phyloP scores from a whole-genome alignment of 2,888 invertebrate genomes.

The Diloba caeruleocephala region DNA sequence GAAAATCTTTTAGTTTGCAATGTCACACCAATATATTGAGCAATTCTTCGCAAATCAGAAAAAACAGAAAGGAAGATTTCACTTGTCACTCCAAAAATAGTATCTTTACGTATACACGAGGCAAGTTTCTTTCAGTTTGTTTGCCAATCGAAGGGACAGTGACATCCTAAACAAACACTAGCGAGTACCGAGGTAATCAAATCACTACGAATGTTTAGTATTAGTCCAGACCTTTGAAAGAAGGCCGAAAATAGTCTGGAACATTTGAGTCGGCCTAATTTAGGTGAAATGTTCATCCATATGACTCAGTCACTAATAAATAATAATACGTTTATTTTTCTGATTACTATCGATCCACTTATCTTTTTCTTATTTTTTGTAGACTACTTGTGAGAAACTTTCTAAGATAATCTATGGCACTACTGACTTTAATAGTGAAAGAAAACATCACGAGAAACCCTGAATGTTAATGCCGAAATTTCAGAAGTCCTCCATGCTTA shows the following conservation, averaged over 20 bases:
- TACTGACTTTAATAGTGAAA: too few species aligned
- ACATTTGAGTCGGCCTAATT: conserved; percentile 3
- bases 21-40: neutral
- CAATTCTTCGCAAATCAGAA: neutral
- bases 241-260: conserved; percentile 11
- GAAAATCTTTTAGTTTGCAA: too few species aligned
- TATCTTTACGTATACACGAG: conserved; percentile 15
- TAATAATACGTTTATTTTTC: neutral
- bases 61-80: conserved; percentile 1
- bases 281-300: conserved; percentile 8
- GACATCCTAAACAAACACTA: conserved; percentile 49
- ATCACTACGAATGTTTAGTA: conserved; percentile 50
- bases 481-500: too few species aligned
- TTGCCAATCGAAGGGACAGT: conserved; percentile 40
- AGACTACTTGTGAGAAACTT: too few species aligned
- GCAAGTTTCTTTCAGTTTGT: conserved; percentile 34
- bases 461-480: too few species aligned
- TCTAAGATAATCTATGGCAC: too few species aligned
- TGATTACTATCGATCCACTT: too few species aligned
- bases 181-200: conserved; percentile 46
- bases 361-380: too few species aligned
- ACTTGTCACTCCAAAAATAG: conserved; percentile 14
- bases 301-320: neutral
- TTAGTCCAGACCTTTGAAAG: conserved; percentile 29
- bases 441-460: too few species aligned